phyloP scores from a whole-genome alignment of 2,888 invertebrate genomes.

The Scrobipalpa costella region DNA sequence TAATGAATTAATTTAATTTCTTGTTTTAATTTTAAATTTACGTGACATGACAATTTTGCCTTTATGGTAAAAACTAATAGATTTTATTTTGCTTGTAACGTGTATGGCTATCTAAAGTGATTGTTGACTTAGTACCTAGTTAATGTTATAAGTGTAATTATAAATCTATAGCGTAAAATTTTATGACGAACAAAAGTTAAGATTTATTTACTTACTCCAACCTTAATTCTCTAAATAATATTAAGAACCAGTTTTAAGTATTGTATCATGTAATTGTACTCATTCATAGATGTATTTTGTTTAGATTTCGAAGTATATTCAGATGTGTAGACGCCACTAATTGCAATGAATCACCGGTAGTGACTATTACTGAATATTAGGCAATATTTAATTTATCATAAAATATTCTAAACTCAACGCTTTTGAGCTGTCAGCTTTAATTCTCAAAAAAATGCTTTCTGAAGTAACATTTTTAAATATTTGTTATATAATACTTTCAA shows the following conservation, averaged over 20 bases:
- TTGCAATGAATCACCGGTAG: slow-evolving; percentile 9
- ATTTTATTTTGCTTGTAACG: neutral
- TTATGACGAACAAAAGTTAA: slow-evolving; percentile 17
- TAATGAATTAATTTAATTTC: neutral
- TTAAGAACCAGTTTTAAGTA: slow-evolving; percentile 11
- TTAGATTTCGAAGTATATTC: slow-evolving; percentile 20
- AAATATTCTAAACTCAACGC: slow-evolving; percentile 33
- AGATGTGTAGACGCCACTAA: neutral
- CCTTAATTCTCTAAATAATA: neutral
- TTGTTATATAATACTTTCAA: slow-evolving; percentile 66
- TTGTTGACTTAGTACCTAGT: slow-evolving; percentile 7
- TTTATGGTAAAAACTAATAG: neutral
- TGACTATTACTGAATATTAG: slow-evolving; percentile 8
- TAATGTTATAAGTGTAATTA: slow-evolving; percentile 36
- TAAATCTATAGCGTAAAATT: slow-evolving; percentile 32
- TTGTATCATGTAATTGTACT: slow-evolving; percentile 9
- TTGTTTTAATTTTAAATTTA: neutral
- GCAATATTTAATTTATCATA: slow-evolving; percentile 22
- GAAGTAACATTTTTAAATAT: slow-evolving; percentile 46
- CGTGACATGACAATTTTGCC: slow-evolving; percentile 51
- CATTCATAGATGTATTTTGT: slow-evolving; percentile 27
- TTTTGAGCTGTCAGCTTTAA: slow-evolving; percentile 46
- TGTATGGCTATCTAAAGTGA: neutral
- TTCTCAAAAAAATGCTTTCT: slow-evolving; percentile 42
- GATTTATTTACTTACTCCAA: slow-evolving; percentile 1